Conservation (phyloP, 2,888 invertebrate genomes). For the Noctua comes region DNA sequence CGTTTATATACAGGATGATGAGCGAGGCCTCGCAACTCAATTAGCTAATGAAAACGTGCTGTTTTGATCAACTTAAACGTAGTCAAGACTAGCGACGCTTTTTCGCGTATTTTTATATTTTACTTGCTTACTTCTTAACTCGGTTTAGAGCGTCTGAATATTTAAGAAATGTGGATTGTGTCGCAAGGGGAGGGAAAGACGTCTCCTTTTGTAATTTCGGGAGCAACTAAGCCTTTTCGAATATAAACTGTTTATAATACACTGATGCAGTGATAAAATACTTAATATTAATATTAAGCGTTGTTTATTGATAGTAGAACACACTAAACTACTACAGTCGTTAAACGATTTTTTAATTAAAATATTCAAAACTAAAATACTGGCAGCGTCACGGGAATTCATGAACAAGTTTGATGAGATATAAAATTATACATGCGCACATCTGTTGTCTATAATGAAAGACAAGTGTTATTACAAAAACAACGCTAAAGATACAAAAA, state of each 20-base stretch:
- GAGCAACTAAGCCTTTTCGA: background rate
- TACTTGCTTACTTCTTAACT: slow-evolving; percentile 50
- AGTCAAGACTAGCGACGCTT: slow-evolving; percentile 61
- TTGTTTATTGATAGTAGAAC: too few relatives aligned
- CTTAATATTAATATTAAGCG: too few relatives aligned
- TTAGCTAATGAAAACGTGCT: slow-evolving; percentile 88
- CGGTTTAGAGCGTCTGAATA: slow-evolving; percentile 44
- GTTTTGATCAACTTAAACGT: slow-evolving; percentile 79
- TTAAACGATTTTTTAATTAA: background rate
- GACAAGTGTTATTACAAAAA: background rate
- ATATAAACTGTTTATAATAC: background rate
- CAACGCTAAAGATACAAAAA: background rate
- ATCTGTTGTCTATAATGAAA: background rate
- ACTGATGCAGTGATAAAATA: background rate
- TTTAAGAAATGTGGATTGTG: slow-evolving; percentile 40
- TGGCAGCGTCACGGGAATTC: too few relatives aligned
- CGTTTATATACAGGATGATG: slow-evolving; percentile 78
- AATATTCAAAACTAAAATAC: background rate
- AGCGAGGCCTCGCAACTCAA: slow-evolving; percentile 81
- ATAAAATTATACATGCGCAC: background rate
- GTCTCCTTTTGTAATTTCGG: background rate
- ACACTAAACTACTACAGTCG: background rate
- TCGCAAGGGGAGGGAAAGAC: background rate
- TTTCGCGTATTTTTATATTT: slow-evolving; percentile 63
- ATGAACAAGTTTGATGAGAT: background rate